Base-by-base conservation (phyloP, 2,797 vertebrate genomes). In the Poliocrania exsul region DNA sequence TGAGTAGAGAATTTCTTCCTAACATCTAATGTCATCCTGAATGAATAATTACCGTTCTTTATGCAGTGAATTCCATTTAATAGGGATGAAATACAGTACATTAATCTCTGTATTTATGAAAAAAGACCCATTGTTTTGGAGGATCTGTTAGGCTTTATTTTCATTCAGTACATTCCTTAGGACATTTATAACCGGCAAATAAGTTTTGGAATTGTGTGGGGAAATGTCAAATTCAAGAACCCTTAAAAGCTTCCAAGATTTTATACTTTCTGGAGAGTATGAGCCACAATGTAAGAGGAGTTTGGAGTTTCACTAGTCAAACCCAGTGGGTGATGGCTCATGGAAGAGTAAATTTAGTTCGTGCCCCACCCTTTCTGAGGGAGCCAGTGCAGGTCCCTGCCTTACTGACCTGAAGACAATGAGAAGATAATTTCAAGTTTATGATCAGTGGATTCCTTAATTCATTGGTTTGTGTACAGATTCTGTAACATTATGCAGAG, bases 71-170 rank as follows among this genome's bases (percentile, higher is more conserved):
- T 69, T 88, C 1, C n/a, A 74, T 69, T 77, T 90, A 89, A 88
- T 37, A 51, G 72, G 61, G 54, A 58, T 0, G 37, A 74, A 88
- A 40, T 83, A 66, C 5, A 83, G 80, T 54, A 14, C 75, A 86
- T 94, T 94, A 66, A 89, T 93, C 71, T 94, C 65, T 37, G 61
- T 61, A 61, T 91, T 87, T 92, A 79, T 66, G 69, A 78, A 69
- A 64, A 69, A 78, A 51, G 56, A 65, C 7, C 6, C 0, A 0
- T 60, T 82, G 71, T 94, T 86, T 75, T 81, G 54, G 54, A 83
- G 86, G 82, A 88, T 50, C 29, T 57, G 40, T 14, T 77, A 21
- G 60, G 19, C 37, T 95, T 90, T 94, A 42, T 83, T 95, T 93
- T 58, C 53, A 12, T 80, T 64, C 50, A 47, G 46, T 54, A 24